Percentiles rank a stretch among this genome's conserved stretches.
Evolutionary conservation across 2,888 invertebrate species (phyloP).

Genomic region (Epistrophe eligans): DNA sequence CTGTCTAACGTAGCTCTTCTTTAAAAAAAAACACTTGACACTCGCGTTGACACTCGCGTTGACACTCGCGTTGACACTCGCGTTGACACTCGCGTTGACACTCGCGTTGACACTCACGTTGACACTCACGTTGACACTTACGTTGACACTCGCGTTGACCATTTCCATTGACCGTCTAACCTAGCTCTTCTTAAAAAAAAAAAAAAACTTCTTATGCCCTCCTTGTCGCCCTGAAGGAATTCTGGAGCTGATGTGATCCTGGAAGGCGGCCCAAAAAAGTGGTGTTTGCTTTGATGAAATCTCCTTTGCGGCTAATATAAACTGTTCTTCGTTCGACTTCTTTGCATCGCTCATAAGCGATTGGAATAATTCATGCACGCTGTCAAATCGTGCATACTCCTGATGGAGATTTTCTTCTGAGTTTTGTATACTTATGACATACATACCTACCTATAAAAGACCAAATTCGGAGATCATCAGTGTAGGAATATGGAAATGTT

Average conservation of each 20-base stretch:
- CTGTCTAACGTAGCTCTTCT: no score
- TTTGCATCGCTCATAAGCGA: slow-evolving; percentile 62
- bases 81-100: no score
- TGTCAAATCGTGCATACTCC: slow-evolving; percentile 39
- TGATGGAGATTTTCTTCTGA: slow-evolving; percentile 19
- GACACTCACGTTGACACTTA: no score
- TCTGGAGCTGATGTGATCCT: background rate
- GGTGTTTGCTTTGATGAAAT: slow-evolving; percentile 70
- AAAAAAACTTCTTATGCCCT: no score
- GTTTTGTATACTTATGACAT: no score
- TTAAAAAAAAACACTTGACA: no score
- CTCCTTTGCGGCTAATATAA: slow-evolving; percentile 71
- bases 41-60: no score
- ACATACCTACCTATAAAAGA: background rate
- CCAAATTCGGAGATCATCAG: slow-evolving; percentile 59
- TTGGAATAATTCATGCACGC: slow-evolving; percentile 71
- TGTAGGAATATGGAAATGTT: slow-evolving; percentile 70
- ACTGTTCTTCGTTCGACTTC: slow-evolving; percentile 39
- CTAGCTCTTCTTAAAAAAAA: no score
- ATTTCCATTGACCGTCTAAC: no score
- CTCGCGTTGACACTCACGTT: no score
- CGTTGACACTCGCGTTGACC: no score
- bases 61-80: no score
- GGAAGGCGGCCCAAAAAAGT: slow-evolving; percentile 1
- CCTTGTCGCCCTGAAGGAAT: background rate